These are phyloP conservation scores for Prolemur simus DNA, from an alignment of 2,113 vertebrate genomes.

Conservation along the genomic window DNA sequence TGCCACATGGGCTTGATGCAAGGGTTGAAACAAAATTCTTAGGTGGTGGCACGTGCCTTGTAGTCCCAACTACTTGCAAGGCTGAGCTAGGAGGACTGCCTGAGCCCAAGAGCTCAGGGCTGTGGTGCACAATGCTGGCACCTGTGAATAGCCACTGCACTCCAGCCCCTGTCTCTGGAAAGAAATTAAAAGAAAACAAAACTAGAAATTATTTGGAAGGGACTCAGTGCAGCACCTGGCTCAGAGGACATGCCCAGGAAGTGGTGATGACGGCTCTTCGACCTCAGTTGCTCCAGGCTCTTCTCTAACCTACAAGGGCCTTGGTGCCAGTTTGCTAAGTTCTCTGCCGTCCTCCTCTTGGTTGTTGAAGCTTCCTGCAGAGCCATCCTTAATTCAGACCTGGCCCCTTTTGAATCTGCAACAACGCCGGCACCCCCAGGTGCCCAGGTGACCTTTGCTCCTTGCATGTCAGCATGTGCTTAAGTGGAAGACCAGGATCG, in stretches of 20 bases:
- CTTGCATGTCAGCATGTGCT: too few relatives aligned
- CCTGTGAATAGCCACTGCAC: too few relatives aligned
- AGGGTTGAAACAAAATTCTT: not conserved
- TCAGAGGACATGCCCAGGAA: fast-evolving
- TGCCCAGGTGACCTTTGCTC: not conserved
- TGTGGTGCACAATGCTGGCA: too few relatives aligned
- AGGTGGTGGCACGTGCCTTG: too few relatives aligned
- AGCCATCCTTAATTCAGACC: not conserved
- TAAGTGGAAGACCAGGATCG: not conserved
- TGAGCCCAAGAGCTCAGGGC: too few relatives aligned
- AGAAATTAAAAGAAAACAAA: too few relatives aligned
- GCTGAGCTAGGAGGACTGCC: too few relatives aligned
- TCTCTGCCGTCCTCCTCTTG: not conserved
- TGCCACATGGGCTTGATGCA: too few relatives aligned
- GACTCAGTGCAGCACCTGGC: fast-evolving
- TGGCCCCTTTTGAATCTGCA: not conserved
- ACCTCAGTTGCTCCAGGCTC: not conserved
- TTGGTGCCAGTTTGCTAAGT: not conserved
- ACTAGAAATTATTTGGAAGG: not conserved
- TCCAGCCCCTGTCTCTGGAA: too few relatives aligned
- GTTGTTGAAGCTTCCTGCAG: not conserved
- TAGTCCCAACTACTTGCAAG: too few relatives aligned
- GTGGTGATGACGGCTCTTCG: not conserved
- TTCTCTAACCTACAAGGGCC: not conserved
- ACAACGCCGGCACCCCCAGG: fast-evolving